Evolutionary conservation across 2,888 invertebrate genomes (phyloP).

Genomic region (Synergus itoensis): DNA sequence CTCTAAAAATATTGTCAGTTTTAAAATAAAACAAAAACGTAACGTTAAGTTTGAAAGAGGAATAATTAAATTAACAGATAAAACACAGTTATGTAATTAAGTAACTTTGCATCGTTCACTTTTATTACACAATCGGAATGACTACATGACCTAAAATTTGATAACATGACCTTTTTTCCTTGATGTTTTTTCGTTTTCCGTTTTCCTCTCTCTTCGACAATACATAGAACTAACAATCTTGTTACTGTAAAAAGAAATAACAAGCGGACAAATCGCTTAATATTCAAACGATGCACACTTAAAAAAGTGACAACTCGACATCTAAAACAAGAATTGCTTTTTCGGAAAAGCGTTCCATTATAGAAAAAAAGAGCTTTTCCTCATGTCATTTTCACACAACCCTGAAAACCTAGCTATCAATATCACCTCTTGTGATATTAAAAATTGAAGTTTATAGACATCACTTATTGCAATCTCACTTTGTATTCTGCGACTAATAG

Average conservation of each 20-base stretch:
- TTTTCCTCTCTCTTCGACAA: slow-evolving; percentile 44
- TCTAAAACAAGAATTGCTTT: slow-evolving; percentile 20
- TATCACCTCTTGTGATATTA: slow-evolving; percentile 4
- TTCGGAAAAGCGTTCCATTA: slow-evolving; percentile 16
- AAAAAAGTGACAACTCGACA: slow-evolving; percentile 18
- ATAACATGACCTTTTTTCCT: slow-evolving; percentile 47
- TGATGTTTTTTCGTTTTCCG: slow-evolving; percentile 53
- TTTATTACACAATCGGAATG: slow-evolving; percentile 68
- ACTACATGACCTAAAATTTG: slow-evolving; percentile 61
- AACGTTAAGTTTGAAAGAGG: neutral
- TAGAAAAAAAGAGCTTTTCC: slow-evolving; percentile 10
- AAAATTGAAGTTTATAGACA: slow-evolving; percentile 12
- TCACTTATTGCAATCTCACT: slow-evolving; percentile 30
- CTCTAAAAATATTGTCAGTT: neutral
- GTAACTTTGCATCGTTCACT: slow-evolving; percentile 60
- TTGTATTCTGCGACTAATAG: neutral
- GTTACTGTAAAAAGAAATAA: slow-evolving; percentile 17
- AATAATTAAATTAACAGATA: slow-evolving; percentile 34
- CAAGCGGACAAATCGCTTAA: slow-evolving; percentile 30
- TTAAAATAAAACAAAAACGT: neutral
- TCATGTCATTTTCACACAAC: neutral
- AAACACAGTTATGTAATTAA: slow-evolving; percentile 28
- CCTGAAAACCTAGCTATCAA: slow-evolving; percentile 15
- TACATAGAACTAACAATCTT: slow-evolving; percentile 49
- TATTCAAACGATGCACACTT: slow-evolving; percentile 24